These are phyloP conservation scores for Melanaphis sacchari DNA, from an alignment of 1,140 invertebrate species.

Conservation along the genomic window DNA sequence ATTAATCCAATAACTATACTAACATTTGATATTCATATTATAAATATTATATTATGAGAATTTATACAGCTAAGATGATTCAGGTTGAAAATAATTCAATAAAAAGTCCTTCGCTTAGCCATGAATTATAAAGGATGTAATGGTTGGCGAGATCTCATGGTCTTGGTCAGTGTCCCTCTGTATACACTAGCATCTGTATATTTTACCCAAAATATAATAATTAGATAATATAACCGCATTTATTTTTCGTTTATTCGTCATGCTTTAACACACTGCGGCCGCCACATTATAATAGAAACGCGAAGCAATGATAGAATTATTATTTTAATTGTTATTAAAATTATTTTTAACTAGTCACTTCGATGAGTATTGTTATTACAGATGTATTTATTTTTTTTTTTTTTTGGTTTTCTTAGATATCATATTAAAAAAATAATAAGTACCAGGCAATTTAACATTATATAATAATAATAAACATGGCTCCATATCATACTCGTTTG, in stretches of 20 bases:
- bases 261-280: slow-evolving; percentile 9
- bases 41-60: slow-evolving; percentile 17
- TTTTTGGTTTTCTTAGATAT: not conserved
- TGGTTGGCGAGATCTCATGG: slow-evolving; percentile 43
- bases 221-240: slow-evolving; percentile 27
- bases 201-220: slow-evolving; percentile 31
- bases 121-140: slow-evolving; percentile 40
- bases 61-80: not conserved
- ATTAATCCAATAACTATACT: slow-evolving; percentile 21
- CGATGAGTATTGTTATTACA: not conserved
- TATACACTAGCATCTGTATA: not conserved
- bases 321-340: slow-evolving; percentile 24
- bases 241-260: slow-evolving; percentile 10
- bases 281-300: not conserved
- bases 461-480: not conserved
- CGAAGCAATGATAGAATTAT: not conserved
- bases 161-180: slow-evolving; percentile 51
- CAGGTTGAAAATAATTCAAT: slow-evolving; percentile 12
- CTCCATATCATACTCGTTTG: not conserved
- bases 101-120: slow-evolving; percentile 39
- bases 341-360: not conserved
- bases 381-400: not conserved
- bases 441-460: not conserved
- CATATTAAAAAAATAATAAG: not conserved
- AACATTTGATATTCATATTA: not conserved